Base-by-base conservation (phyloP, 92 coral and sea anemone genomes). In the Porites rus region DNA sequence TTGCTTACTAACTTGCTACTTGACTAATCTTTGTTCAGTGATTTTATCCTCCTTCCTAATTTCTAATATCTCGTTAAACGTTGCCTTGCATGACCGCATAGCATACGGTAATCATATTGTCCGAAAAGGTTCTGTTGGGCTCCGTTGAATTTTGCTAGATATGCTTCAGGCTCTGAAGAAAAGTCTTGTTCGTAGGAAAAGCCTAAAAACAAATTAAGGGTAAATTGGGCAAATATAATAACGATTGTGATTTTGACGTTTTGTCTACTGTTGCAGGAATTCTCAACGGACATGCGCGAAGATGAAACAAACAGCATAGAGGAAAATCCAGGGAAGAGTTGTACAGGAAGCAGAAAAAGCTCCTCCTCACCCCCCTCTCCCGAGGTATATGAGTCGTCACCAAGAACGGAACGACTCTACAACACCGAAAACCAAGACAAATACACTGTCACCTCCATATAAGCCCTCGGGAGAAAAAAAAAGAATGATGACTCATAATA, bases 361-460 rank as follows among this genome's bases (percentile, higher is more conserved):
- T 76, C 77, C 14, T 75, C 91, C 51, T 64, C 84, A 5, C 82
- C 94, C 18, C 93, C 92, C 7, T 87, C 94, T 14, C 95, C 95
- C n/a, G 95, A 94, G 24, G 86, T 75, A 0, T 90, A 94, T 87
- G 98, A 94, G 31, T 92, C 94, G 0, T 94, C 98, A 19, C 94
- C 95, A 7, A 82, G 88, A 7, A 90, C 91, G 11, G 90, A 82
- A 13, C 71, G 88, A 52, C 78, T 65, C 16, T 82, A 77, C 38
- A 91, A 83, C 84, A 52, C 64, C 51, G 77, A 88, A 38, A 38
- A 38, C 21, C 74, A 82, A 73, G 78, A 68, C 70, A 91, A 86
- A 58, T 89, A 69, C 78, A 74, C 59, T 22, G 95, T 94, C 64
- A 92, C 95, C 2, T 69, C 84, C 19, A 87, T 94, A 71, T 93